Base-by-base conservation (phyloP, 2,888 invertebrate genomes). In the Rhagonycha lutea region DNA sequence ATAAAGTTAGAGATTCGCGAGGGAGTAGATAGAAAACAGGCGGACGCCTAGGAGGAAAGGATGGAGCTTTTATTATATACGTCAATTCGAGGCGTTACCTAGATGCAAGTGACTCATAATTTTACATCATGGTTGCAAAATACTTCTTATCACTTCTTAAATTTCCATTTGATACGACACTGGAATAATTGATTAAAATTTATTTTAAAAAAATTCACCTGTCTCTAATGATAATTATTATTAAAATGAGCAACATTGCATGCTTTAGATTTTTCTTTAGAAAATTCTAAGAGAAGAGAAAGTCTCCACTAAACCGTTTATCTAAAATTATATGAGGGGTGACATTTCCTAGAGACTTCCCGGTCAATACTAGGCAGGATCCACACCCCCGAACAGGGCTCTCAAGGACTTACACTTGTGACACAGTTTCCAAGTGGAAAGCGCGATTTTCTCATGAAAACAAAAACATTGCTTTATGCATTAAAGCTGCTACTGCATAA, bases 281-380 rank as follows among this genome's bases (percentile, higher is more conserved):
- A 8, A 47, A 47, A 47, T 47, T 47, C 2, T 47, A 8, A n/a
- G 7, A 2, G 47, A 47, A 47, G 47, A n/a, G 47, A 47, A 47
- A 47, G 12, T 8, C n/a, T 47, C 47, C 0, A n/a, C 47, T 47
- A 47, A 47, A n/a, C 47, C n/a, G 47, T 47, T 65, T 65, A 65
- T 65, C 24, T 65, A 65, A 65, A 24, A 24, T 29, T 32, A 68
- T 26, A 18, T 14, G 68, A 68, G 32, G 32, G 68, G 14, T 14
- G 32, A 68, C 18, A 24, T 68, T 68, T 65, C 63, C 24, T 29
- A 68, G 67, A 12, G 68, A 28, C 61, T 47, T 67, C 68, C 79
- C 72, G 83, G 81, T 83, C 83, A 83, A 83, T 83, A 83, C 72
- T 74, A 70, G 60, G 78, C 82, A 82, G 82, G 82, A 81, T 82